These are phyloP conservation scores for Agapornis canus DNA, from an alignment of 2,797 vertebrate genomes.

Conservation along the genomic window DNA sequence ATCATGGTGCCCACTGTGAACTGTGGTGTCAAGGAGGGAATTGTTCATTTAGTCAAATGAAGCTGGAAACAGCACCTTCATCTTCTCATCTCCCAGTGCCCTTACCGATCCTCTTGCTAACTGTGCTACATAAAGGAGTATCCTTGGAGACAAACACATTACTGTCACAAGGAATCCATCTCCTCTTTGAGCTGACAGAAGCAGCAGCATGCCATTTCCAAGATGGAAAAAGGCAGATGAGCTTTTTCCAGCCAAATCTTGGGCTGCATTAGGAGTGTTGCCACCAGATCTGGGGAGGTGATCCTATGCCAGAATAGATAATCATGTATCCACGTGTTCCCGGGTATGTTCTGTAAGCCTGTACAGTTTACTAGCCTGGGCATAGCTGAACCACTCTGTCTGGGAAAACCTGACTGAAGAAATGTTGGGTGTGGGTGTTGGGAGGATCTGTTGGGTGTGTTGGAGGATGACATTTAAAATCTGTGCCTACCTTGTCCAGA, in stretches of 20 bases:
- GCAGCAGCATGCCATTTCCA: neutral
- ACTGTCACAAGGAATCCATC: neutral
- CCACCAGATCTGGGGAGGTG: neutral
- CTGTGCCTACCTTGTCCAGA: neutral
- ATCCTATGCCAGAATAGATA: neutral
- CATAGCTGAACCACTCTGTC: neutral
- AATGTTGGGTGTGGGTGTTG: neutral
- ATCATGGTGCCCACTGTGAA: neutral
- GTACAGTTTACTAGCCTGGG: neutral
- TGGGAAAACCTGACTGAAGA: neutral
- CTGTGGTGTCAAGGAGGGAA: neutral
- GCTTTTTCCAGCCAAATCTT: neutral
- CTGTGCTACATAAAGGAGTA: neutral
- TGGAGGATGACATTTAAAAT: neutral
- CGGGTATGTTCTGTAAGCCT: neutral
- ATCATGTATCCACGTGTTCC: neutral
- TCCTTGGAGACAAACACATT: neutral
- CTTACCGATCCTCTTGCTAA: neutral
- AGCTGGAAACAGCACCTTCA: neutral
- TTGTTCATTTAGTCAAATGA: neutral
- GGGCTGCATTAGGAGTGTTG: neutral
- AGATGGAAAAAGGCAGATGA: neutral
- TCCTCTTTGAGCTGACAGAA: neutral
- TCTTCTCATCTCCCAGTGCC: neutral
- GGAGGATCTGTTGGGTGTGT: neutral